These are phyloP conservation scores for Rhynchophorus ferrugineus DNA, from an alignment of 1,140 invertebrate species.

Conservation along the genomic window DNA sequence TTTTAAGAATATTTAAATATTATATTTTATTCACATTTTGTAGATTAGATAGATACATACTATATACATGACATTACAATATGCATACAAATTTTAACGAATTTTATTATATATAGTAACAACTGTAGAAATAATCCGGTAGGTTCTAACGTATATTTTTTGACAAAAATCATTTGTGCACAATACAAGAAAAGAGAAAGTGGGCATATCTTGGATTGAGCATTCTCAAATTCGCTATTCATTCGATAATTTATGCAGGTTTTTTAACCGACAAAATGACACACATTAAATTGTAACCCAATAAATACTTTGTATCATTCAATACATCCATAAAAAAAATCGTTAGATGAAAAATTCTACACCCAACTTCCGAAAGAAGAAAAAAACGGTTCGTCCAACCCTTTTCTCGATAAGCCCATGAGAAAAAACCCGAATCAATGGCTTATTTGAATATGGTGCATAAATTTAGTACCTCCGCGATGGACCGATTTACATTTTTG, in stretches of 20 bases:
- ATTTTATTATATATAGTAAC: too few species aligned
- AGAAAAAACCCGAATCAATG: constrained; percentile 36
- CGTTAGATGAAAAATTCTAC: constrained; percentile 23
- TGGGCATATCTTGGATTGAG: background rate
- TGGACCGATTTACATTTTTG: constrained; percentile 35
- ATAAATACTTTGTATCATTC: constrained; percentile 8
- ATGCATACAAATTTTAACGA: too few species aligned
- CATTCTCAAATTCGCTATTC: too few species aligned
- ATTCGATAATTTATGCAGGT: too few species aligned
- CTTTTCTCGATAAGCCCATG: constrained; percentile 20
- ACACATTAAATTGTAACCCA: background rate
- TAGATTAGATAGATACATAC: too few species aligned
- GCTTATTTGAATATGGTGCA: constrained; percentile 35
- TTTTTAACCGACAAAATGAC: background rate
- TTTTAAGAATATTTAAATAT: too few species aligned
- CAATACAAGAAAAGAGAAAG: background rate
- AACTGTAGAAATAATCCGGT: too few species aligned
- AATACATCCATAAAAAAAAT: constrained; percentile 24
- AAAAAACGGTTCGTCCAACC: constrained; percentile 27
- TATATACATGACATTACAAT: too few species aligned
- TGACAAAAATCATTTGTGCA: background rate
- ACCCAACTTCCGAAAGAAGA: constrained; percentile 20
- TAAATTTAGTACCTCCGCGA: constrained; percentile 31
- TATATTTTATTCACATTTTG: too few species aligned
- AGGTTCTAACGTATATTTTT: background rate